Evolutionary conservation across 2,113 vertebrate genomes (phyloP).

Genomic region (Oryzias woworae): DNA sequence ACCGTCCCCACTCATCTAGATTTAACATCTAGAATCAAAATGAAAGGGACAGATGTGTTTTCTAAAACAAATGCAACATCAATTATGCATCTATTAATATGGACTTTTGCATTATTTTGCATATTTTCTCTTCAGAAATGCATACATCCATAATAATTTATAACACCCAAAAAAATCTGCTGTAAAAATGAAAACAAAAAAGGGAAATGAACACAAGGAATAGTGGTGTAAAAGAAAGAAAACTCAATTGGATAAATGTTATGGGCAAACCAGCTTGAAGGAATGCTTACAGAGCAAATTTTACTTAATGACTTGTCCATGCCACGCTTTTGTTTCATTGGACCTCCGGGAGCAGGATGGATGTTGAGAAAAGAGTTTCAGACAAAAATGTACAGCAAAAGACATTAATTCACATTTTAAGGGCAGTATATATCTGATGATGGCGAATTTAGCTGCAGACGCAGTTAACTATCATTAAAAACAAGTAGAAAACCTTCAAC

Average conservation of each 20-base stretch:
- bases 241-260: no score
- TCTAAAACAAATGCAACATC: slow-evolving; percentile 1
- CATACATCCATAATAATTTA: slow-evolving; percentile 14
- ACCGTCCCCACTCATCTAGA: slow-evolving; percentile 7
- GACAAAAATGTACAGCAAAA: slow-evolving; percentile 2
- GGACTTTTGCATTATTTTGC: slow-evolving; percentile 22
- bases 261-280: no score
- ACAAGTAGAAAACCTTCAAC: slow-evolving; percentile 3
- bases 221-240: no score
- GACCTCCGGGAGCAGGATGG: background rate
- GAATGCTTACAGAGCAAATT: no score
- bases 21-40: slow-evolving; percentile 4
- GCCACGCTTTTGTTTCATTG: slow-evolving; percentile 4
- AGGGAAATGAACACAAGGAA: background rate
- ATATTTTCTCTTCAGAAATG: slow-evolving; percentile 29
- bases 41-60: background rate
- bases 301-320: background rate
- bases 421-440: slow-evolving; percentile 39
- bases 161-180: slow-evolving; percentile 2
- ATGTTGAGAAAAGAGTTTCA: slow-evolving; percentile 1
- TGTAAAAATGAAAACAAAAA: background rate
- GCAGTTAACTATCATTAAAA: slow-evolving; percentile 22
- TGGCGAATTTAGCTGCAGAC: slow-evolving; percentile 24
- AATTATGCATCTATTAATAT: slow-evolving; percentile 12
- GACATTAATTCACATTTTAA: slow-evolving; percentile 60